phyloP scores from a whole-genome alignment of 2,888 invertebrate species.

The Mythimna impura region DNA sequence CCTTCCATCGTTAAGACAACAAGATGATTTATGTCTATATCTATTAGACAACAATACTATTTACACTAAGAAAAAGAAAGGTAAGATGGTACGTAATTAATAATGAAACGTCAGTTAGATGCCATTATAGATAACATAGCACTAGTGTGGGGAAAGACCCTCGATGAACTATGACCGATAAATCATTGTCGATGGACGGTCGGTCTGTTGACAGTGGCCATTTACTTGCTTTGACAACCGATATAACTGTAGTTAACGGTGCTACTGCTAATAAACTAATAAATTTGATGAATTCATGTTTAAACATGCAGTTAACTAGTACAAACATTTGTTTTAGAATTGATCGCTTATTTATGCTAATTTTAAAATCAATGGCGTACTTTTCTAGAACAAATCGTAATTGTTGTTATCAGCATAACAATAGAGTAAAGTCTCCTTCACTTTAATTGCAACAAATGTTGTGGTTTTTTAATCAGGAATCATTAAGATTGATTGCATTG shows the following conservation, averaged over 20 bases:
- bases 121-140: slow-evolving; percentile 30
- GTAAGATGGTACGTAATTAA: slow-evolving; percentile 33
- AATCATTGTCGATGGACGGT: slow-evolving; percentile 40
- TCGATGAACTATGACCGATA: slow-evolving; percentile 26
- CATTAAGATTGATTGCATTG: slow-evolving; percentile 9
- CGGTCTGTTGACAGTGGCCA: slow-evolving; percentile 37
- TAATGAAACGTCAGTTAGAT: slow-evolving; percentile 29
- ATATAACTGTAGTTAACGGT: slow-evolving; percentile 3
- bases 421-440: slow-evolving; percentile 24
- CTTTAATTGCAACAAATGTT: slow-evolving; percentile 27
- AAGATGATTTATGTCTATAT: not conserved
- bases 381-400: slow-evolving; percentile 34
- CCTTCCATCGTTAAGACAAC: not conserved
- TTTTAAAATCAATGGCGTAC: not conserved
- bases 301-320: slow-evolving; percentile 6
- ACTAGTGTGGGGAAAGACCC: slow-evolving; percentile 36
- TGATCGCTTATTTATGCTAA: slow-evolving; percentile 8
- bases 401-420: slow-evolving; percentile 24
- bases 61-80: slow-evolving; percentile 2
- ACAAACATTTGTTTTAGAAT: not conserved
- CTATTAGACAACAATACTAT: not conserved
- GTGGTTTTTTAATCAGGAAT: slow-evolving; percentile 29
- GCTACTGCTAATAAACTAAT: not conserved
- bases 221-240: slow-evolving; percentile 22
- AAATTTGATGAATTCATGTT: not conserved